phyloP scores from a whole-genome alignment of 1,140 invertebrate species.

The Uloborus diversus region DNA sequence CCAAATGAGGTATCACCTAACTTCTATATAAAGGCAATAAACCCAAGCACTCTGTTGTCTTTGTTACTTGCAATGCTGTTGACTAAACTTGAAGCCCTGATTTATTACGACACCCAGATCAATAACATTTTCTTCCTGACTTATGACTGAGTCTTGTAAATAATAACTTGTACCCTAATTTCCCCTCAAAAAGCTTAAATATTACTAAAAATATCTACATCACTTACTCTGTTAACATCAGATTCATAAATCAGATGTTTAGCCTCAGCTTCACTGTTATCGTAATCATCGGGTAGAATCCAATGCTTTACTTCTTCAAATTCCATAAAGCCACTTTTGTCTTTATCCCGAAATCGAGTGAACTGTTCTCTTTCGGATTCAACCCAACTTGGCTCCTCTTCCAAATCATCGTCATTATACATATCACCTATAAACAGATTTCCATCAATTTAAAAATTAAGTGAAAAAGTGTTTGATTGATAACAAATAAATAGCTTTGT shows the following conservation, averaged over 20 bases:
- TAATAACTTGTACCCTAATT: too few species aligned
- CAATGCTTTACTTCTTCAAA: conserved; percentile 84
- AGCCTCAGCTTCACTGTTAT: conserved; percentile 95
- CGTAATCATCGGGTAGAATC: conserved; percentile 96
- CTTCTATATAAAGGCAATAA: too few species aligned
- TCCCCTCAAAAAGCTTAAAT: not conserved
- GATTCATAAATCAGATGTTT: conserved; percentile 94
- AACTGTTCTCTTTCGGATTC: conserved; percentile 90
- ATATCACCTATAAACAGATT: conserved; percentile 72
- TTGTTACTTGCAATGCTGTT: too few species aligned
- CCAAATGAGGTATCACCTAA: too few species aligned
- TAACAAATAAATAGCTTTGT: not conserved
- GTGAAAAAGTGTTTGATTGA: not conserved
- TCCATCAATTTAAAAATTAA: not conserved
- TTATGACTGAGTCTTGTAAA: too few species aligned
- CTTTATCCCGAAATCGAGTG: conserved; percentile 79
- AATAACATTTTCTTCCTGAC: too few species aligned
- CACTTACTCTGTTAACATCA: conserved; percentile 78
- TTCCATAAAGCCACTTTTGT: conserved; percentile 90
- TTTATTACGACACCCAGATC: too few species aligned
- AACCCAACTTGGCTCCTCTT: conserved; percentile 94
- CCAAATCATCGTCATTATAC: conserved; percentile 72
- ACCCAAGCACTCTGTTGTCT: too few species aligned
- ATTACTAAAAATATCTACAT: not conserved
- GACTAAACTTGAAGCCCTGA: too few species aligned